Conservation (phyloP, 2,888 invertebrate species). For the Trisateles emortualis region DNA sequence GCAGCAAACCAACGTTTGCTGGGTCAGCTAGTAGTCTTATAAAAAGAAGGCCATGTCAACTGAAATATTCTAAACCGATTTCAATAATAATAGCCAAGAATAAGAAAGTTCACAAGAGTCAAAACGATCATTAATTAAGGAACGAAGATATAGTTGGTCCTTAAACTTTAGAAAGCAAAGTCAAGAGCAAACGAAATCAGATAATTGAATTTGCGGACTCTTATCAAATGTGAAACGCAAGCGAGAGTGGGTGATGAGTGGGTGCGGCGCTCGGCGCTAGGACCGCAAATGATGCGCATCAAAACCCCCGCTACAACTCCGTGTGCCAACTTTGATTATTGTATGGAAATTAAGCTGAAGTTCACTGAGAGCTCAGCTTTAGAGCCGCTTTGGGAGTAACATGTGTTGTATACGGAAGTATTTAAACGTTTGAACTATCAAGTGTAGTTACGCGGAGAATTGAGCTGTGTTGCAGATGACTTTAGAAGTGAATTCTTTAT, state of each 20-base stretch:
- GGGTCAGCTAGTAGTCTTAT: no score
- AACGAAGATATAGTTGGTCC: conserved; percentile 22
- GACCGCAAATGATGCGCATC: background rate
- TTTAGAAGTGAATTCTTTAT: no score
- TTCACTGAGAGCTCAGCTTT: background rate
- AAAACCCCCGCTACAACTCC: background rate
- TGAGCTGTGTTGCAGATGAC: no score
- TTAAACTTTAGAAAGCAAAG: conserved; percentile 25
- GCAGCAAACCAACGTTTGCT: no score
- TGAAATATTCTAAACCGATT: no score
- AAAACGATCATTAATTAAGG: conserved; percentile 25
- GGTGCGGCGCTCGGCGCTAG: background rate
- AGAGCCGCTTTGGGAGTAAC: no score
- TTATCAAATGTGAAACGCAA: conserved; percentile 8
- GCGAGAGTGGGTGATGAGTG: conserved; percentile 3
- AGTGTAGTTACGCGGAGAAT: no score
- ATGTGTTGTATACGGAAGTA: no score
- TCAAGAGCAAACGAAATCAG: conserved; percentile 30
- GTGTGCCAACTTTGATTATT: background rate
- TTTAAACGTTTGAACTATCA: no score
- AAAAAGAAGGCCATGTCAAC: no score
- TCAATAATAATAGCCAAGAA: no score
- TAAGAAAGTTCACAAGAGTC: background rate
- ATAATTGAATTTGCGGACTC: conserved; percentile 35
- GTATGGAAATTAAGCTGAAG: background rate